phyloP scores from a whole-genome alignment of 1,140 invertebrate species.

The Brachionus paranguensis region DNA sequence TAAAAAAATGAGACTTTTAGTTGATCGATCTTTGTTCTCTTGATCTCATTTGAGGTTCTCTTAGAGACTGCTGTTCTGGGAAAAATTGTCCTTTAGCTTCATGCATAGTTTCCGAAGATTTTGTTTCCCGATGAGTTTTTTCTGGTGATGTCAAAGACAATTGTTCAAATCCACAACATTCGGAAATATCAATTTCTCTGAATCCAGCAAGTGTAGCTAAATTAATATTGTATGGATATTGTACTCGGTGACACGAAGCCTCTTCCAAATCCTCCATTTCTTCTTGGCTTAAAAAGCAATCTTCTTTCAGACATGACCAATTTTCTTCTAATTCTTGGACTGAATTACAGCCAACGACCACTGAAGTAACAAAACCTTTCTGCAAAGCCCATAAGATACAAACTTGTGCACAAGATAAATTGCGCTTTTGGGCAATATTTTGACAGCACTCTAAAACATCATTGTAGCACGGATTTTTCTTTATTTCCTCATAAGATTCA shows the following conservation, averaged over 20 bases:
- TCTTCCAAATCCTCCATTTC: constrained; percentile 22
- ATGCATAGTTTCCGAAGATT: neutral
- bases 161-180: constrained; percentile 8
- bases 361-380: constrained; percentile 46
- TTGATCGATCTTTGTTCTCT: constrained; percentile 3
- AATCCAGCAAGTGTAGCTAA: neutral
- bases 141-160: constrained; percentile 6
- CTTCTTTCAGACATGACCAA: constrained; percentile 41
- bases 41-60: neutral
- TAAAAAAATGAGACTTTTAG: neutral
- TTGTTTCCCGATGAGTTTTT: neutral
- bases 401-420: constrained; percentile 44
- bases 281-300: neutral
- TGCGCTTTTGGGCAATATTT: neutral
- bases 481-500: constrained; percentile 8
- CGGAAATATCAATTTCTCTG: neutral
- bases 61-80: constrained; percentile 8
- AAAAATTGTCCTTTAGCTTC: constrained; percentile 10
- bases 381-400: constrained; percentile 50
- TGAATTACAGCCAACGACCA: constrained; percentile 48
- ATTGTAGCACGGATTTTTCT: neutral
- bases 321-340: constrained; percentile 50
- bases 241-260: neutral
- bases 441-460: neutral
- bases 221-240: constrained; percentile 27